Conservation (phyloP, 2,113 vertebrate species). For the Sceloporus undulatus region DNA sequence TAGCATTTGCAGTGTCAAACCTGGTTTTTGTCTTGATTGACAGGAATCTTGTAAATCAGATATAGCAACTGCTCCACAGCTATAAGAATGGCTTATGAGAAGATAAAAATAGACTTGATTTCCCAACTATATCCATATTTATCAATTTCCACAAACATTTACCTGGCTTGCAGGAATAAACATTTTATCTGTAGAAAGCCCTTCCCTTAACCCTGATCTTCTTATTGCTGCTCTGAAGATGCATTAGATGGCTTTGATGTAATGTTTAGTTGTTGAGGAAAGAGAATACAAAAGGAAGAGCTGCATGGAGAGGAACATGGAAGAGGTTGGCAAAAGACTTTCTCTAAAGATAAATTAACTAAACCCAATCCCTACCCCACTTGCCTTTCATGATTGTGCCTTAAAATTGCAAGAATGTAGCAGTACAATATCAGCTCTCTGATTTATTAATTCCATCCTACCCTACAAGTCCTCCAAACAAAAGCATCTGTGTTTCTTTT, state of each 20-base stretch:
- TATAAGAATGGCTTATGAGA: not conserved
- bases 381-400: conserved; percentile 60
- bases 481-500: conserved; percentile 78
- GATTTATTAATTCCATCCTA: conserved; percentile 75
- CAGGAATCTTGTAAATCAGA: not conserved
- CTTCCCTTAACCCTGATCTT: not conserved
- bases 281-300: not conserved
- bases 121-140: not conserved
- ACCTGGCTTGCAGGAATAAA: not conserved
- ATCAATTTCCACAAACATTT: not conserved
- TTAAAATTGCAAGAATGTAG: conserved; percentile 76
- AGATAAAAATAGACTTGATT: not conserved
- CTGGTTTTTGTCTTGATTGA: not conserved
- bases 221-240: not conserved
- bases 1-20: not conserved
- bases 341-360: conserved; percentile 47
- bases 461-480: conserved; percentile 73
- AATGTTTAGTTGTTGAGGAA: not conserved
- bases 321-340: not conserved
- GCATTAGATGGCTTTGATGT: not conserved
- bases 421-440: conserved; percentile 62
- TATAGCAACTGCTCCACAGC: not conserved
- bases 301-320: not conserved
- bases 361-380: conserved; percentile 31
- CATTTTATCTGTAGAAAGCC: too few species aligned